A percentile compares a stretch with the other conserved stretches of the same genome.
Evolutionary conservation across 2,113 vertebrate genomes (phyloP).

Genomic region (Carassius auratus): DNA sequence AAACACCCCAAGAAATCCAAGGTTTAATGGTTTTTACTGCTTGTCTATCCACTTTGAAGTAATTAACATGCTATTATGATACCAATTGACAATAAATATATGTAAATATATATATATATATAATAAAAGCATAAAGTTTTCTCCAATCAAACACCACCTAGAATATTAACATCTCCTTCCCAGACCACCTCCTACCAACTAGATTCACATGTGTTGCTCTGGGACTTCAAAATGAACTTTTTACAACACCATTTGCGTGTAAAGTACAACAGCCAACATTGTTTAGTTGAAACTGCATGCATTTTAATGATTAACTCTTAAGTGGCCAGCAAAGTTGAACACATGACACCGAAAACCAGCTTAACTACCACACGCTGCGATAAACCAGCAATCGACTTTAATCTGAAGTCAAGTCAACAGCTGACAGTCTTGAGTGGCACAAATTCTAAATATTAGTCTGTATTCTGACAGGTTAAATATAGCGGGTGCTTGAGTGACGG

Average conservation of each 20-base stretch:
- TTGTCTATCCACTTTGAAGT: neutral
- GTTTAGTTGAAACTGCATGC: neutral
- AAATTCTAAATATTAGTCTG: slow-evolving; percentile 44
- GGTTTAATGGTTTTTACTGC: neutral
- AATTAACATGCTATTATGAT: neutral
- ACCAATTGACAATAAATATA: neutral
- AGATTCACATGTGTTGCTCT: too few relatives aligned
- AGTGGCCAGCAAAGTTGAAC: neutral
- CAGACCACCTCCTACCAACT: too few relatives aligned
- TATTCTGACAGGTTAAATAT: slow-evolving; percentile 41
- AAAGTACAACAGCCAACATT: neutral
- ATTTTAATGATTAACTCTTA: neutral
- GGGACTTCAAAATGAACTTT: too few relatives aligned
- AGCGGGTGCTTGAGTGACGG: slow-evolving; percentile 24
- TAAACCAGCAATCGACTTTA: slow-evolving; percentile 23
- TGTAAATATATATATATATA: too few relatives aligned
- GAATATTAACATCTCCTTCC: neutral
- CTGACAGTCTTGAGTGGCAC: slow-evolving; percentile 4
- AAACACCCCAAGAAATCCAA: neutral
- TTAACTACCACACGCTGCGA: slow-evolving; percentile 22
- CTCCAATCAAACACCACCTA: neutral
- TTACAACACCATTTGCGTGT: neutral
- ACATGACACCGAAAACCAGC: slow-evolving; percentile 11
- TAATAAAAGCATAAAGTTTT: too few relatives aligned
- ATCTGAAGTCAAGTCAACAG: slow-evolving; percentile 25